Base-by-base conservation (phyloP, 2,888 invertebrate species). In the Torymus texanus region DNA sequence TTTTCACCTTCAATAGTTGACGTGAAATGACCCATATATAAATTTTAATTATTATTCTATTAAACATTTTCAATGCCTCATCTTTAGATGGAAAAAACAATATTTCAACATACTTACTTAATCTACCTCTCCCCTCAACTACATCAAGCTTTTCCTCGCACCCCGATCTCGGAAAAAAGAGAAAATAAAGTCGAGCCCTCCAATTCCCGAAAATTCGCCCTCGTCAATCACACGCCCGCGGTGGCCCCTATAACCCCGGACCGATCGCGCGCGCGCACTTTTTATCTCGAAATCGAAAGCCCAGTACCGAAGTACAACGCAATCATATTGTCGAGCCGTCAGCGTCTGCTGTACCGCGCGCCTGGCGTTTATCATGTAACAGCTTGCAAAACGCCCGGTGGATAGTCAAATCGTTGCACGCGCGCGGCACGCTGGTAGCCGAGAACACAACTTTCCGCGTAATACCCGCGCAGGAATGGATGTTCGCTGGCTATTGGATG, bases 311-410 rank as follows among this genome's bases (percentile, higher is more conserved):
- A 41, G 58, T 78, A 82, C 83, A 82, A 82, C 80, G 83, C 84
- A 85, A 85, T 85, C 83, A 84, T 84, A 85, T 84, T 82, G 84
- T 82, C 79, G 81, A 75, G 83, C 84, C 82, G 86, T 85, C 84
- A 86, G 81, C 83, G 85, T 86, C 84, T 84, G 84, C 84, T 79
- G 85, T 83, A 76, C 75, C 83, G 58, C 56, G 29, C 21, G 79
- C 84, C 4, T 29, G 29, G 29, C 5, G 84, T 87, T 86, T 84
- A 84, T 87, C 85, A 86, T 85, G 87, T 83, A 86, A 85, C 86
- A 86, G 87, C 87, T 87, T 85, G 86, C 80, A 61, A 80, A 82
- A 83, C 78, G 78, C 70, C 73, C 79, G 24, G 11, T 29, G 12
- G 21, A 59, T n/a, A 56, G 51, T 51, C 58, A 51, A 61, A 75